Evolutionary conservation across 2,888 invertebrate genomes (phyloP).

Genomic region (Cephus runcator): DNA sequence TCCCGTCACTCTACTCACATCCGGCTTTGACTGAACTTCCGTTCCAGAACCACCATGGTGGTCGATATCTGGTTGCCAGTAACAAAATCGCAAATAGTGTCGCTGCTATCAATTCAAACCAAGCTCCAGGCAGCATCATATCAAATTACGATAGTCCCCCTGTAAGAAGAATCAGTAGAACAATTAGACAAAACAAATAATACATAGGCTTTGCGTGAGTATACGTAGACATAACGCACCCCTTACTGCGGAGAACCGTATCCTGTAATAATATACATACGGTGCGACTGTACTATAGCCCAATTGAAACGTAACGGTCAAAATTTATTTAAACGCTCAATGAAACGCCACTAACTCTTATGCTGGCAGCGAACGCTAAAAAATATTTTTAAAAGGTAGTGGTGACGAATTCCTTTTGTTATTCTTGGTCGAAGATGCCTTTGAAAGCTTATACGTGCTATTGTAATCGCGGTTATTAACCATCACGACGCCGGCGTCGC

Average conservation of each 20-base stretch:
- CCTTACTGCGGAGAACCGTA: not conserved
- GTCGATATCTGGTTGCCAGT: slow-evolving; percentile 53
- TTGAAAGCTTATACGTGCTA: not conserved
- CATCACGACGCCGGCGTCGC: not conserved
- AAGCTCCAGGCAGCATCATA: slow-evolving; percentile 51
- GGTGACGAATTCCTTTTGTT: not conserved
- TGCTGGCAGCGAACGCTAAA: not conserved
- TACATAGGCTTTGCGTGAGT: not conserved
- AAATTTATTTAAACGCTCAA: not conserved
- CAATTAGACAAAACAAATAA: not conserved
- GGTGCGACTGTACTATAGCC: not conserved
- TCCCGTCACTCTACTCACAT: slow-evolving; percentile 37
- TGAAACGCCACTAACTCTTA: not conserved
- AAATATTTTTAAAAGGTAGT: not conserved
- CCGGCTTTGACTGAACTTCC: slow-evolving; percentile 35
- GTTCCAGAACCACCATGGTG: slow-evolving; percentile 56
- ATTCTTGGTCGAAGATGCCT: not conserved
- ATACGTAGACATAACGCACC: not conserved
- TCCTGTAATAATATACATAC: not conserved
- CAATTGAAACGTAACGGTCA: not conserved
- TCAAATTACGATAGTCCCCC: not conserved
- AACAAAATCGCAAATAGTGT: slow-evolving; percentile 50
- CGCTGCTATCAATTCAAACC: slow-evolving; percentile 55
- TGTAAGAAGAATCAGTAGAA: not conserved
- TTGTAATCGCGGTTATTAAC: not conserved